Evolutionary conservation across 2,113 vertebrate genomes (phyloP).

Genomic region (Chlamydotis undulata): DNA sequence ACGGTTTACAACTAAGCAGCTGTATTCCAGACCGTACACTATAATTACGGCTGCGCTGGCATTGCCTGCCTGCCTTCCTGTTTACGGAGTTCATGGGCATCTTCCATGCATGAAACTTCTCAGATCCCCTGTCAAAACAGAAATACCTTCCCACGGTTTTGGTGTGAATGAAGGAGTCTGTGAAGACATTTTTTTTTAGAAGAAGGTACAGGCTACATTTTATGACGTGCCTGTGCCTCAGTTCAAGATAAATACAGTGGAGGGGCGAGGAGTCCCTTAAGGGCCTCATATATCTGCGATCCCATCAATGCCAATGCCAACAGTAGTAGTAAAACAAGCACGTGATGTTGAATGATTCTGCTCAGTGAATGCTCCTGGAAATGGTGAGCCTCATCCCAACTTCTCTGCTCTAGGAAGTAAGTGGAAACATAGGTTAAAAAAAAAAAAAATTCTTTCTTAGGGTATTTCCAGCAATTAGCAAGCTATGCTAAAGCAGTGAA

Average conservation of each 20-base stretch:
- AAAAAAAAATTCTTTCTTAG: background rate
- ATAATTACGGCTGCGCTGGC: background rate
- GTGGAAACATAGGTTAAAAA: background rate
- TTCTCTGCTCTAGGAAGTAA: background rate
- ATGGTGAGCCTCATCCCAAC: background rate
- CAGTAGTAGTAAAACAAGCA: background rate
- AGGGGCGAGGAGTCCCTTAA: background rate
- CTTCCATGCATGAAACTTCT: background rate
- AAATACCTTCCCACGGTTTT: background rate
- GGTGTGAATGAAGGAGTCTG: background rate
- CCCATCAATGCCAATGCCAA: background rate
- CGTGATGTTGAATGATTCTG: background rate
- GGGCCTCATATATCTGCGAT: accelerated
- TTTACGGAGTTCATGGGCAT: background rate
- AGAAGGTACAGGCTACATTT: background rate
- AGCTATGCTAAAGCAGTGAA: background rate
- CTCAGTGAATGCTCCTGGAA: background rate
- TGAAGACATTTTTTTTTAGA: background rate
- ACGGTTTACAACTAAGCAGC: background rate
- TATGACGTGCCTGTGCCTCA: background rate
- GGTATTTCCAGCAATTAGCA: background rate
- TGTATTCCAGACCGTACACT: background rate
- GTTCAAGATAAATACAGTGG: background rate
- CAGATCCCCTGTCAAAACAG: background rate
- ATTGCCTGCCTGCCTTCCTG: background rate